Evolutionary conservation across 2,797 vertebrate species (phyloP).

Genomic region (Thaleichthys pacificus): DNA sequence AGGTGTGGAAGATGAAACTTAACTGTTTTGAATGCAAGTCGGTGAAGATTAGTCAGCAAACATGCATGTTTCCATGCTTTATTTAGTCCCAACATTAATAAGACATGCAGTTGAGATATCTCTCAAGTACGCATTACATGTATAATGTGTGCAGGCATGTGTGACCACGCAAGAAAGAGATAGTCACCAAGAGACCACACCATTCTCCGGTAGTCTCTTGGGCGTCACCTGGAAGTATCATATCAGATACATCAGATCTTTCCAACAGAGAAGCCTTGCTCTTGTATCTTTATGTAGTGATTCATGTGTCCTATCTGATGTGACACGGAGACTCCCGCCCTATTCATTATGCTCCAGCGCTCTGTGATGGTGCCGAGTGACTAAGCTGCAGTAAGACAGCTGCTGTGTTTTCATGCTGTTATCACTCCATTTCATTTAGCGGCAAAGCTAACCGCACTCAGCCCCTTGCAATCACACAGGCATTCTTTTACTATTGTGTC

Average conservation of each 20-base stretch:
- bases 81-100: constrained; percentile 35
- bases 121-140: constrained; percentile 21
- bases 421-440: constrained; percentile 63
- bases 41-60: constrained; percentile 36
- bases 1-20: neutral
- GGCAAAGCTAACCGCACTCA: constrained; percentile 47
- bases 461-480: constrained; percentile 60
- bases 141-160: constrained; percentile 33
- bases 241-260: constrained; percentile 37
- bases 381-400: constrained; percentile 55
- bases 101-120: constrained; percentile 27
- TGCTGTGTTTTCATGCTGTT: constrained; percentile 54
- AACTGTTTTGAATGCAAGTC: neutral
- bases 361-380: constrained; percentile 30
- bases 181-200: constrained; percentile 43
- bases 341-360: constrained; percentile 47
- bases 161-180: constrained; percentile 28
- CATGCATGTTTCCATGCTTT: constrained; percentile 44
- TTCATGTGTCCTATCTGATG: constrained; percentile 55
- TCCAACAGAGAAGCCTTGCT: neutral
- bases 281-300: constrained; percentile 43
- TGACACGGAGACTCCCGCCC: constrained; percentile 45
- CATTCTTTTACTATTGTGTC: constrained; percentile 67
- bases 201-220: constrained; percentile 32
- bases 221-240: constrained; percentile 48